Conservation (phyloP, 2,888 invertebrate species). For the Diabrotica balteata region DNA sequence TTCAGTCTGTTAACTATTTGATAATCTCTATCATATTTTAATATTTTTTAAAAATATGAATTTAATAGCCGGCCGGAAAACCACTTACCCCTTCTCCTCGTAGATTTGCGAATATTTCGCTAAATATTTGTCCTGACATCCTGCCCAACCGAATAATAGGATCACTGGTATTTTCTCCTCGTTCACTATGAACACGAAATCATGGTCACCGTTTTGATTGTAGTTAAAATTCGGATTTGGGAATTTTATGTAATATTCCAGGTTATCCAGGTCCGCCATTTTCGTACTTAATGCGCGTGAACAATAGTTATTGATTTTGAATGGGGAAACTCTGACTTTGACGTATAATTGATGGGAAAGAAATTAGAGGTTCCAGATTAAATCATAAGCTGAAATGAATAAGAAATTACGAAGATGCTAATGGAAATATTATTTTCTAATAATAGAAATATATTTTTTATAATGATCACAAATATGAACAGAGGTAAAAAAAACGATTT, state of each 20-base stretch:
- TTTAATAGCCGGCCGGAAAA: slow-evolving; percentile 22
- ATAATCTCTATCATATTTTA: too few relatives aligned
- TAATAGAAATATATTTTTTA: too few relatives aligned
- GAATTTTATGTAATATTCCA: slow-evolving; percentile 71
- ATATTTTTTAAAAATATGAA: too few relatives aligned
- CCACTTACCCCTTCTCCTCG: slow-evolving; percentile 74
- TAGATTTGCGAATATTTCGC: slow-evolving; percentile 82
- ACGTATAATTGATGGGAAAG: background rate
- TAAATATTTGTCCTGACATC: slow-evolving; percentile 78
- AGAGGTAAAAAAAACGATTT: too few relatives aligned
- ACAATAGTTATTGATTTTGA: slow-evolving; percentile 16
- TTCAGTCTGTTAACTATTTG: too few relatives aligned
- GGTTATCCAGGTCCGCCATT: slow-evolving; percentile 60
- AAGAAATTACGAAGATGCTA: too few relatives aligned
- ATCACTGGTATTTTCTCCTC: slow-evolving; percentile 73
- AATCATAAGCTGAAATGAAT: too few relatives aligned
- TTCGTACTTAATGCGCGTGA: slow-evolving; percentile 30
- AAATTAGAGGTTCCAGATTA: too few relatives aligned
- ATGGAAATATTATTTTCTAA: too few relatives aligned
- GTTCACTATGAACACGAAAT: slow-evolving; percentile 66
- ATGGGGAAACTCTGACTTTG: background rate
- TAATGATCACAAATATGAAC: too few relatives aligned
- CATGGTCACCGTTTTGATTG: slow-evolving; percentile 50
- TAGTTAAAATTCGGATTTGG: slow-evolving; percentile 64
- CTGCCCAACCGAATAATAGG: slow-evolving; percentile 80